phyloP scores from a whole-genome alignment of 2,113 vertebrate genomes.

The Cygnus atratus region DNA sequence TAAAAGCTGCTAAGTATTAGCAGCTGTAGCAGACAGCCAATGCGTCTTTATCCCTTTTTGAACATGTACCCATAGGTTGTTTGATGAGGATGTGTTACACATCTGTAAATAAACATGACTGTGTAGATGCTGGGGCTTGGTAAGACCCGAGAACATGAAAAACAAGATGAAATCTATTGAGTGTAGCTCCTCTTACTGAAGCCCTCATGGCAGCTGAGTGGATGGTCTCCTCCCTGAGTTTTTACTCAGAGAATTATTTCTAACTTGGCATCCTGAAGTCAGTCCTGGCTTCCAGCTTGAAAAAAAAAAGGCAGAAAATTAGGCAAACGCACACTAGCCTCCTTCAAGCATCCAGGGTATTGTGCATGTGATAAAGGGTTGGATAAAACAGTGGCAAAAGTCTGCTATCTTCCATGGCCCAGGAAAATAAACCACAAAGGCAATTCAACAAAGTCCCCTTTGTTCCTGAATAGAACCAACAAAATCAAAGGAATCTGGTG shows the following conservation, averaged over 20 bases:
- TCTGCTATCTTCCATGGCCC: conserved; percentile 63
- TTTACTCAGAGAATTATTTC: conserved; percentile 20
- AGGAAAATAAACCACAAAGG: conserved; percentile 61
- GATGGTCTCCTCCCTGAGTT: conserved; percentile 14
- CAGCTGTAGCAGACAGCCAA: background rate
- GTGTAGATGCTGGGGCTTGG: background rate
- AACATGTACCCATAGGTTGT: background rate
- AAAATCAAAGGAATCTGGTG: conserved; percentile 65
- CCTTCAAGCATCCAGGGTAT: conserved; percentile 17
- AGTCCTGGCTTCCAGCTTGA: conserved; percentile 36
- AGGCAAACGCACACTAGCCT: conserved; percentile 21
- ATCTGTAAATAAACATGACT: background rate
- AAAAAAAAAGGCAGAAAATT: background rate
- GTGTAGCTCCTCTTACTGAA: background rate
- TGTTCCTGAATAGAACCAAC: conserved; percentile 57
- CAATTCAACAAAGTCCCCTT: conserved; percentile 68
- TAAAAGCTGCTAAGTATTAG: background rate
- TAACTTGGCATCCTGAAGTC: conserved; percentile 31
- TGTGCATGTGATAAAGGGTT: conserved; percentile 43
- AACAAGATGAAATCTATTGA: background rate
- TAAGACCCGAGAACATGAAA: conserved; percentile 14
- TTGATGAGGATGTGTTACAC: background rate
- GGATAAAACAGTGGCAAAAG: conserved; percentile 64
- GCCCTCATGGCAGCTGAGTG: background rate
- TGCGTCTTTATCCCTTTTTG: background rate